Evolutionary conservation across 2,113 vertebrate genomes (phyloP).

Genomic region (Poecilia latipinna): DNA sequence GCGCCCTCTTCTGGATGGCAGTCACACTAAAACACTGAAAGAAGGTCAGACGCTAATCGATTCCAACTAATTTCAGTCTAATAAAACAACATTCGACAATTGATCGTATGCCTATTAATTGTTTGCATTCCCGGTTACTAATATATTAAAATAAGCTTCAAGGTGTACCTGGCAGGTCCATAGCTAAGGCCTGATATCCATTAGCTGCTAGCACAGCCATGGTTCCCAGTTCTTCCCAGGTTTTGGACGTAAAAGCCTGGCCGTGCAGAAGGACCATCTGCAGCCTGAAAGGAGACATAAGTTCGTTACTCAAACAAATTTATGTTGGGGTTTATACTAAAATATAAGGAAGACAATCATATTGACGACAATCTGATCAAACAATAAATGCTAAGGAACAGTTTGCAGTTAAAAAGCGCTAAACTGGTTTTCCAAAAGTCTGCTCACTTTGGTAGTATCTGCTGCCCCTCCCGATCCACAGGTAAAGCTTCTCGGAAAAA

Average conservation of each 20-base stretch:
- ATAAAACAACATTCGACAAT: too few species aligned
- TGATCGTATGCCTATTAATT: too few species aligned
- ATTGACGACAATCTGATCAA: not conserved
- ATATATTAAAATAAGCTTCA: not conserved
- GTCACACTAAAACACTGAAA: too few species aligned
- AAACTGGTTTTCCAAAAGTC: not conserved
- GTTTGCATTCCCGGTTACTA: not conserved
- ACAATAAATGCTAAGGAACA: not conserved
- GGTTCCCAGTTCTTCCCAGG: constrained; percentile 92
- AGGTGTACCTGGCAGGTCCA: constrained; percentile 92
- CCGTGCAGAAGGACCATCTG: constrained; percentile 92
- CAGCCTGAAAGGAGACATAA: constrained; percentile 71
- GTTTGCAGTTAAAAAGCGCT: constrained; percentile 1
- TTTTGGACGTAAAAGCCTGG: constrained; percentile 91
- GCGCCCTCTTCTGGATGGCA: too few species aligned
- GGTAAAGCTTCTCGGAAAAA: constrained; percentile 90
- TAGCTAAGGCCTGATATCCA: constrained; percentile 88
- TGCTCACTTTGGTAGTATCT: constrained; percentile 82
- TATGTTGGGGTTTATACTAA: too few species aligned
- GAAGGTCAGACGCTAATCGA: too few species aligned
- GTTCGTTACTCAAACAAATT: not conserved
- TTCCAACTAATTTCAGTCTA: too few species aligned
- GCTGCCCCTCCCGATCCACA: constrained; percentile 63
- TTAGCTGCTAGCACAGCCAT: constrained; percentile 86
- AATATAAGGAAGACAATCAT: not conserved